phyloP scores from a whole-genome alignment of 2,797 vertebrate genomes.

The Myripristis jacobus region DNA sequence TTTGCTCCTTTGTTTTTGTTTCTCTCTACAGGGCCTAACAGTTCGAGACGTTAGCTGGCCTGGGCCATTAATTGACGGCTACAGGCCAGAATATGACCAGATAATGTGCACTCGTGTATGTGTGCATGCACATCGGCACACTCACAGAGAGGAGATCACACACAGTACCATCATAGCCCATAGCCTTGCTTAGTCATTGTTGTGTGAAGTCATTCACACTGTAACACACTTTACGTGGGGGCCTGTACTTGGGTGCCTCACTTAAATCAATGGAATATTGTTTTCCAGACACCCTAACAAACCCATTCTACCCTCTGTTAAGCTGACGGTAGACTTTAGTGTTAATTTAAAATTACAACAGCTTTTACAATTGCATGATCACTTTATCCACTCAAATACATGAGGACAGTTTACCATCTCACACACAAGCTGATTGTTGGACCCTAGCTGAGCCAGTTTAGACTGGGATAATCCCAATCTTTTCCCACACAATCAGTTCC shows the following conservation, averaged over 20 bases:
- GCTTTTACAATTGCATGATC: not conserved
- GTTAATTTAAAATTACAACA: too few relatives aligned
- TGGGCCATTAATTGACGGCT: constrained; percentile 92
- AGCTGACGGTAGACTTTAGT: not conserved
- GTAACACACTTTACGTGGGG: constrained; percentile 48
- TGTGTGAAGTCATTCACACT: constrained; percentile 52
- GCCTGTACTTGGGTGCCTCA: constrained; percentile 67
- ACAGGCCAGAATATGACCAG: constrained; percentile 92
- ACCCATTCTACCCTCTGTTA: not conserved
- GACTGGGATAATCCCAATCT: constrained; percentile 21
- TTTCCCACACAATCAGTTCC: constrained; percentile 17
- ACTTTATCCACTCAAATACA: not conserved
- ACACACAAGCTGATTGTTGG: not conserved
- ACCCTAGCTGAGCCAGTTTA: constrained; percentile 31
- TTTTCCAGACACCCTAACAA: constrained; percentile 43
- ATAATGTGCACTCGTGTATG: constrained; percentile 75
- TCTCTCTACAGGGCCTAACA: constrained; percentile 93
- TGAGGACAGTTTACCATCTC: too few relatives aligned
- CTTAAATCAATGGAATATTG: constrained; percentile 53
- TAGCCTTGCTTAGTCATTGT: constrained; percentile 61
- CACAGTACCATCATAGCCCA: constrained; percentile 65
- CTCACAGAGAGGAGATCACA: constrained; percentile 68
- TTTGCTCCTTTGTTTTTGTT: constrained; percentile 93
- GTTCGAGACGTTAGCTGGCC: constrained; percentile 96
- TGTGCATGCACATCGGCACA: constrained; percentile 71